Base-by-base conservation (phyloP, 2,888 invertebrate genomes). In the Heteromurus nitidus region DNA sequence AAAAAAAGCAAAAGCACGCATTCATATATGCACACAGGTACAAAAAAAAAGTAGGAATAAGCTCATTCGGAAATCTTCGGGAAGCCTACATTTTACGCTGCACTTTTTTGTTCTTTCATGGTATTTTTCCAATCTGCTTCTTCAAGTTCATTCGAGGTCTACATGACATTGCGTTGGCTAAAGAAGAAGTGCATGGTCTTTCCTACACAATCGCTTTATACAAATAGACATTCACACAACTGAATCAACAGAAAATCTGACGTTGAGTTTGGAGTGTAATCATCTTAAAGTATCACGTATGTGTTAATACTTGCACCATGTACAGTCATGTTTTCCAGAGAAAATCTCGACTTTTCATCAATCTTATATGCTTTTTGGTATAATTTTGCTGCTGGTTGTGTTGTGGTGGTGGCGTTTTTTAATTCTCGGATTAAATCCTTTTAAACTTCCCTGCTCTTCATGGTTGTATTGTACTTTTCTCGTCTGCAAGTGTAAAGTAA, bases 391-490 rank as follows among this genome's bases (percentile, higher is more conserved):
- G 36, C 5, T 36, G 36, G 13, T 9, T 13, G 7, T 9, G 36
- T 36, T 13, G 7, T 5, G 36, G 5, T 36, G 36, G 5, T 36
- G 36, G 36, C n/a, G n/a, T n/a, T n/a, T n/a, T n/a, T 36, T 36
- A 9, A 36, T 36, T 36, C 36, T 36, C 13, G 5, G 36, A 36
- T 9, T 9, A 36, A 50, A 28, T 50, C 50, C 68, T 53, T 69
- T 69, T 69, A 69, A 69, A 31, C 28, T 69, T 53, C 20, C 31
- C n/a, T 62, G 24, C 55, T 5, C 55, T 55, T 42, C 13, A 16
- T 65, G 22, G 20, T 42, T 28, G n/a, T n/a, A n/a, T n/a, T n/a
- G n/a, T n/a, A n/a, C n/a, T n/a, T n/a, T n/a, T n/a, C n/a, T n/a
- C n/a, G n/a, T n/a, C n/a, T n/a, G n/a, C n/a, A n/a, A n/a, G n/a